A percentile compares a stretch with the other conserved stretches of the same genome.
phyloP scores from a whole-genome alignment of 2,888 invertebrate genomes.

The Drosophila fungiperda region DNA sequence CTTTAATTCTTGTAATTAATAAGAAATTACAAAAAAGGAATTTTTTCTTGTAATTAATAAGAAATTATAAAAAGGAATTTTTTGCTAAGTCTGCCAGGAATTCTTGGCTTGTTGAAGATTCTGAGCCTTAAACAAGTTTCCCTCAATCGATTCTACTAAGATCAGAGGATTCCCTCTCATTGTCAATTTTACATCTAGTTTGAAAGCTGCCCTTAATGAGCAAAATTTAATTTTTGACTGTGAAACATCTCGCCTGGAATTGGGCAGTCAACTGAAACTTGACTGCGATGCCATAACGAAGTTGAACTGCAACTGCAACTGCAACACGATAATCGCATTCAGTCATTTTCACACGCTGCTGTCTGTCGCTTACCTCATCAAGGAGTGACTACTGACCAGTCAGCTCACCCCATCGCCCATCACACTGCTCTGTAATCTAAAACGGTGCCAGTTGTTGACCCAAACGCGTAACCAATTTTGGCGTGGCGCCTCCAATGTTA shows the following conservation, averaged over 20 bases:
- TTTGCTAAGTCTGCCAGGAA: not conserved
- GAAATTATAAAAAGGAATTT: no score
- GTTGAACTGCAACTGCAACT: constrained; percentile 9
- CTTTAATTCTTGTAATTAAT: no score
- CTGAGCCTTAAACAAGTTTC: not conserved
- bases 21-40: no score
- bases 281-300: constrained; percentile 15
- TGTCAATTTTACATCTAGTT: not conserved
- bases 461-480: constrained; percentile 73
- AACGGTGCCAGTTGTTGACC: constrained; percentile 65
- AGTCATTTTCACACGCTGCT: constrained; percentile 65
- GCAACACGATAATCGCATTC: constrained; percentile 40
- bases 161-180: not conserved
- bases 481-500: constrained; percentile 48
- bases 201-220: not conserved
- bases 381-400: constrained; percentile 23
- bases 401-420: not conserved
- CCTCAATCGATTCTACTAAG: not conserved
- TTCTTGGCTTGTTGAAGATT: no score
- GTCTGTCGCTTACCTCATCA: constrained; percentile 3
- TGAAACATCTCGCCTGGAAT: constrained; percentile 10
- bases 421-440: constrained; percentile 28
- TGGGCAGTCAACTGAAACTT: constrained; percentile 24
- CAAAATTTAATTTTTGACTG: not conserved
- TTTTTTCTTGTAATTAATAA: no score